These are phyloP conservation scores for Sphaerophoria taeniata DNA, from an alignment of 2,888 invertebrate species.

Conservation along the genomic window DNA sequence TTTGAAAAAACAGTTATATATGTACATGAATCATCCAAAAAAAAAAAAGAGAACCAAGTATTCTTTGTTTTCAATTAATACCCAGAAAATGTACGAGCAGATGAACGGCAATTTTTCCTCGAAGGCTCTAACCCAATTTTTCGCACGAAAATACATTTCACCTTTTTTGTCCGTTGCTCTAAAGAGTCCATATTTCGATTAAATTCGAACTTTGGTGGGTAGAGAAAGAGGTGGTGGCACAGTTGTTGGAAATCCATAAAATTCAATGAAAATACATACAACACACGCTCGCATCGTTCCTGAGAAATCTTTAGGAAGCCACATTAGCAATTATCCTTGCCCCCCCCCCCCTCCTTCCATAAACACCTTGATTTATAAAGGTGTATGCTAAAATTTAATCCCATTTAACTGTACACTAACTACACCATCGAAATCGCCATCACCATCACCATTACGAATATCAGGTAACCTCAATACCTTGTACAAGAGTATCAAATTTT, in stretches of 20 bases:
- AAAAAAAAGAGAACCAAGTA: too few relatives aligned
- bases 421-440: neutral
- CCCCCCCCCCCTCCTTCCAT: too few relatives aligned
- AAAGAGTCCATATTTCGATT: constrained; percentile 1
- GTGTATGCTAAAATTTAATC: constrained; percentile 20
- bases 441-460: neutral
- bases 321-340: constrained; percentile 67
- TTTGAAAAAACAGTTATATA: too few relatives aligned
- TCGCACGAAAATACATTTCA: neutral
- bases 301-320: constrained; percentile 16
- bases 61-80: neutral
- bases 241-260: constrained; percentile 21
- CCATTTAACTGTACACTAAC: constrained; percentile 1
- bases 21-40: too few relatives aligned
- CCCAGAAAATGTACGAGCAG: neutral
- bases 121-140: neutral
- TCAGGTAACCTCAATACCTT: neutral
- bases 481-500: constrained; percentile 52
- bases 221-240: neutral
- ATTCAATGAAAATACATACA: constrained; percentile 1
- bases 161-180: neutral
- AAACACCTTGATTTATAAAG: constrained; percentile 58
- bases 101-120: neutral
- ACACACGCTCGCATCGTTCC: neutral
- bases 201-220: constrained; percentile 7